These are phyloP conservation scores for Pycnonotus jocosus DNA, from an alignment of 2,113 vertebrate species.

Conservation along the genomic window DNA sequence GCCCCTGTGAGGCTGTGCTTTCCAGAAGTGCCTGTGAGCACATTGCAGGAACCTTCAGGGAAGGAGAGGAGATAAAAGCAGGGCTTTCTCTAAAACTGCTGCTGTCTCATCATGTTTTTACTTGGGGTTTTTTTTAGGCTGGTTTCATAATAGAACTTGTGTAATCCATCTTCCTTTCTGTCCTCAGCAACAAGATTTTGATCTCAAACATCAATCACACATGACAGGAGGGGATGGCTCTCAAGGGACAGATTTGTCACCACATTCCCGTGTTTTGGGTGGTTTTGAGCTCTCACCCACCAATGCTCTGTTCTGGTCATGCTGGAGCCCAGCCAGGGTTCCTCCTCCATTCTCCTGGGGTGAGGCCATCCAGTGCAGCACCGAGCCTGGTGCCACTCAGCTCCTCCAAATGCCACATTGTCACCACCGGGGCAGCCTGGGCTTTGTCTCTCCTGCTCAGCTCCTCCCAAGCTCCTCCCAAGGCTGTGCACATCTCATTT, in stretches of 20 bases:
- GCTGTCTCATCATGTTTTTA: neutral
- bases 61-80: neutral
- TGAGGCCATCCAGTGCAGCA: neutral
- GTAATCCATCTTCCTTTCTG: neutral
- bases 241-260: neutral
- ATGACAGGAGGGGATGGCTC: neutral
- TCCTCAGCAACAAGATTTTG: neutral
- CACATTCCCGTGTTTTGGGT: neutral
- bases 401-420: neutral
- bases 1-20: neutral
- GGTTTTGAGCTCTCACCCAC: neutral
- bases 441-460: neutral
- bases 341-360: neutral
- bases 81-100: neutral
- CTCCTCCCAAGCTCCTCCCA: neutral
- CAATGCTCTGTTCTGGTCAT: neutral
- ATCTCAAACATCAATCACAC: neutral
- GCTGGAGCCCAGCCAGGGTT: neutral
- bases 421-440: neutral
- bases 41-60: neutral
- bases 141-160: constrained; percentile 12
- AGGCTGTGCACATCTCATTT: neutral
- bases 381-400: neutral
- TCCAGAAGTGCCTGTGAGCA: neutral
- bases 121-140: neutral